phyloP scores from a whole-genome alignment of 2,797 vertebrate species.

The Coregonus sp. region DNA sequence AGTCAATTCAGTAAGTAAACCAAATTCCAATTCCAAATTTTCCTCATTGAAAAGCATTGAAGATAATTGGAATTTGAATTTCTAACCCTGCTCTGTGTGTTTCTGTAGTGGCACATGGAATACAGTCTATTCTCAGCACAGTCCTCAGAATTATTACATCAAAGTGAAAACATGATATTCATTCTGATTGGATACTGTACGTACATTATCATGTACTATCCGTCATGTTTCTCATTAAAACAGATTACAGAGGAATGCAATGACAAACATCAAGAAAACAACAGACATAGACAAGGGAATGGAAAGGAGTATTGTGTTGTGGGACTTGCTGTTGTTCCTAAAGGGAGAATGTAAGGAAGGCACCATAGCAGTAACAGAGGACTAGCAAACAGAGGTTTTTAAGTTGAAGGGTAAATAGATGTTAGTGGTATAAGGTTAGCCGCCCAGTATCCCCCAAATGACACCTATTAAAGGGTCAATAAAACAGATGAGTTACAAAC shows the following conservation, averaged over 20 bases:
- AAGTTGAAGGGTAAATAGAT: background rate
- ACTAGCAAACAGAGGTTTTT: background rate
- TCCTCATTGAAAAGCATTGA: too few species aligned
- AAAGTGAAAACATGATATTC: background rate
- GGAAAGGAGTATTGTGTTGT: background rate
- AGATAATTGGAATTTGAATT: too few species aligned
- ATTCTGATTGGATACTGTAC: background rate
- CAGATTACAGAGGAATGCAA: background rate
- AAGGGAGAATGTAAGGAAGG: background rate
- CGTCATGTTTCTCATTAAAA: background rate
- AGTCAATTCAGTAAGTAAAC: too few species aligned
- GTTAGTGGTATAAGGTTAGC: conserved; percentile 11
- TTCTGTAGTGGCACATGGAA: too few species aligned
- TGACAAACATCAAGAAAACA: background rate
- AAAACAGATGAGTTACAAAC: conserved; percentile 13
- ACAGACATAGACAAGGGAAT: background rate
- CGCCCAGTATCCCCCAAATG: background rate
- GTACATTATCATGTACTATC: background rate
- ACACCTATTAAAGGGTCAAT: conserved; percentile 8
- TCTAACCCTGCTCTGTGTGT: too few species aligned
- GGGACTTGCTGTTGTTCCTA: background rate
- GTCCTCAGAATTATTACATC: too few species aligned
- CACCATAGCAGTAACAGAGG: background rate
- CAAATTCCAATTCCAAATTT: too few species aligned
- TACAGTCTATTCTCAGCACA: too few species aligned